Percentiles rank a stretch among this genome's conserved stretches.
Conservation (phyloP, 2,888 invertebrate species). For the Habroteleia sp. region DNA sequence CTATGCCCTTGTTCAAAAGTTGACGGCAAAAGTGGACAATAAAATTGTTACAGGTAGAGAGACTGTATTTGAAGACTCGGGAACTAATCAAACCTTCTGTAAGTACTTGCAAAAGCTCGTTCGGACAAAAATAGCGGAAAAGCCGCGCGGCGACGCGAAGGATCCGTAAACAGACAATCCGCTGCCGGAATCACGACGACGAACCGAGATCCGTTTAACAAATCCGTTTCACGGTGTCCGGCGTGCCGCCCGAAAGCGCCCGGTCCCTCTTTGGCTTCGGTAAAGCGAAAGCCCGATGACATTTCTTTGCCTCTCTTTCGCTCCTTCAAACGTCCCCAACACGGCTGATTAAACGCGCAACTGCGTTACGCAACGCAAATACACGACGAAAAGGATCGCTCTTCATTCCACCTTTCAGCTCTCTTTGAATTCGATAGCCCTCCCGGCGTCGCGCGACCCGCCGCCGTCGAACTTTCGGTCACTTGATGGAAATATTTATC, state of each 20-base stretch:
- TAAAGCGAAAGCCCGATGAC: slow-evolving; percentile 54
- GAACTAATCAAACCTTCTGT: slow-evolving; percentile 52
- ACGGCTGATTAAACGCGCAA: slow-evolving; percentile 81
- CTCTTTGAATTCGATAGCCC: slow-evolving; percentile 76
- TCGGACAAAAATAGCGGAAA: slow-evolving; percentile 46
- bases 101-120: slow-evolving; percentile 41
- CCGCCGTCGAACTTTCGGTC: slow-evolving; percentile 71
- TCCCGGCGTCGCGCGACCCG: background rate
- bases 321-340: slow-evolving; percentile 74
- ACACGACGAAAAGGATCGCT: slow-evolving; percentile 70
- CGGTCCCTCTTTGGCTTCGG: slow-evolving; percentile 62
- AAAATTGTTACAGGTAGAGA: no score
- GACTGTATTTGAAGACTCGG: slow-evolving; percentile 40
- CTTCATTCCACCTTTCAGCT: slow-evolving; percentile 78
- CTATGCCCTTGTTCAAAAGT: no score
- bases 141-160: slow-evolving; percentile 10
- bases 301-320: slow-evolving; percentile 64
- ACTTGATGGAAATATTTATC: slow-evolving; percentile 81
- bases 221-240: slow-evolving; percentile 58
- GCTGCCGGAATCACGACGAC: slow-evolving; percentile 44
- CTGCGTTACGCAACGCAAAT: slow-evolving; percentile 80
- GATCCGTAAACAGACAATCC: slow-evolving; percentile 56
- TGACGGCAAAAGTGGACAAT: no score
- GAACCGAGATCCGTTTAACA: slow-evolving; percentile 57
- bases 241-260: slow-evolving; percentile 32